Evolutionary conservation across 2,113 vertebrate genomes (phyloP).

Genomic region (Turdus rufiventris): DNA sequence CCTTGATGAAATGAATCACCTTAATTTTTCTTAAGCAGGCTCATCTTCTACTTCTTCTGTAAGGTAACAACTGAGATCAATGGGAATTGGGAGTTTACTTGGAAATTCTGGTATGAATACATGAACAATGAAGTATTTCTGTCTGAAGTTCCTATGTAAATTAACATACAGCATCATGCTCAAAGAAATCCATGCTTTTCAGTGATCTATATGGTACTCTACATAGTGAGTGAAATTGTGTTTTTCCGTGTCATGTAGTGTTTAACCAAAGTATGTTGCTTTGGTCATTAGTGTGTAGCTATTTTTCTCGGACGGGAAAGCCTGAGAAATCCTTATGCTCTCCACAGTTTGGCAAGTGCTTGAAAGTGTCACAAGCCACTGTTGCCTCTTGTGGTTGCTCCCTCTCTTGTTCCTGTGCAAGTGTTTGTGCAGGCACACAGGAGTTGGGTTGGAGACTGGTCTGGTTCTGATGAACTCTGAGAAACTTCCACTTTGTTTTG

Average conservation of each 20-base stretch:
- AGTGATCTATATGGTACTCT: not conserved
- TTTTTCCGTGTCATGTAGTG: not conserved
- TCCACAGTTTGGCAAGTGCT: not conserved
- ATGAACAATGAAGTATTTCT: not conserved
- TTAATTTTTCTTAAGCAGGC: not conserved
- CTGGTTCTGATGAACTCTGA: not conserved
- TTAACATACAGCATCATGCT: not conserved
- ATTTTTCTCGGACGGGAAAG: not conserved
- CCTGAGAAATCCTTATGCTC: not conserved
- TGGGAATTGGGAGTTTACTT: not conserved
- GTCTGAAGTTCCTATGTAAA: not conserved
- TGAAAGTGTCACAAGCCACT: not conserved
- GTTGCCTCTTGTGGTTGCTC: not conserved
- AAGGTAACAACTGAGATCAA: not conserved
- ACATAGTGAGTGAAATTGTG: not conserved
- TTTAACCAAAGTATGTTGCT: not conserved
- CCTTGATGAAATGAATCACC: not conserved
- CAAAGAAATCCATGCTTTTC: not conserved
- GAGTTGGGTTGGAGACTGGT: not conserved
- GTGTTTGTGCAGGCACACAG: not conserved
- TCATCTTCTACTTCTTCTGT: not conserved
- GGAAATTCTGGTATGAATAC: not conserved
- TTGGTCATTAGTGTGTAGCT: not conserved
- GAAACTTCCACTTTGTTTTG: not conserved
- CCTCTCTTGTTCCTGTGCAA: not conserved